A percentile compares a stretch with the other conserved stretches of the same genome.
These are phyloP conservation scores for Microchrysa polita DNA, from an alignment of 2,888 invertebrate species.

Conservation along the genomic window DNA sequence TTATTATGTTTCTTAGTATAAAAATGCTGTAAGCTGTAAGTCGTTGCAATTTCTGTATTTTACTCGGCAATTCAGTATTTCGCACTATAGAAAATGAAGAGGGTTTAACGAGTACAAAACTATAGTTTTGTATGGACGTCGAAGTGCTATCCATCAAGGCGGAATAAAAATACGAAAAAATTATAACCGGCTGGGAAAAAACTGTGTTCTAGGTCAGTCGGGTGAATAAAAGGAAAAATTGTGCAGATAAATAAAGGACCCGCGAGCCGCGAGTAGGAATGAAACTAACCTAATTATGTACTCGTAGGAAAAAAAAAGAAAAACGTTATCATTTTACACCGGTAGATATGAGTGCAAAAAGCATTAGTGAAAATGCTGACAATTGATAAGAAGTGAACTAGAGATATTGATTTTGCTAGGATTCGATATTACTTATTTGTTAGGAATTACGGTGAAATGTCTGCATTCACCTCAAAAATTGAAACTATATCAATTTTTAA, in stretches of 20 bases:
- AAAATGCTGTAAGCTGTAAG: conserved; percentile 16
- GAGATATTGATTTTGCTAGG: no score
- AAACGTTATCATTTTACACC: background rate
- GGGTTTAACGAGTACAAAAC: background rate
- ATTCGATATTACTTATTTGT: no score
- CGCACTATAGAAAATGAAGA: background rate
- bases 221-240: background rate
- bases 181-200: background rate
- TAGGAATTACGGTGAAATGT: no score
- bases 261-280: background rate
- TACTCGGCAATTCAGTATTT: conserved; percentile 5
- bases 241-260: background rate
- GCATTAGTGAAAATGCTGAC: background rate
- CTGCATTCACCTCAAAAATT: no score
- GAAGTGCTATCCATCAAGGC: background rate
- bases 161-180: conserved; percentile 4
- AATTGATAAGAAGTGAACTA: no score
- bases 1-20: conserved; percentile 22
- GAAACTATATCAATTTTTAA: no score
- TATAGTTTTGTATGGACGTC: no score
- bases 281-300: background rate
- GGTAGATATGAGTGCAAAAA: background rate
- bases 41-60: conserved; percentile 19
- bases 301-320: background rate
- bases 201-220: background rate